These are phyloP conservation scores for Borostomias antarcticus DNA, from an alignment of 2,797 vertebrate genomes.

Conservation along the genomic window DNA sequence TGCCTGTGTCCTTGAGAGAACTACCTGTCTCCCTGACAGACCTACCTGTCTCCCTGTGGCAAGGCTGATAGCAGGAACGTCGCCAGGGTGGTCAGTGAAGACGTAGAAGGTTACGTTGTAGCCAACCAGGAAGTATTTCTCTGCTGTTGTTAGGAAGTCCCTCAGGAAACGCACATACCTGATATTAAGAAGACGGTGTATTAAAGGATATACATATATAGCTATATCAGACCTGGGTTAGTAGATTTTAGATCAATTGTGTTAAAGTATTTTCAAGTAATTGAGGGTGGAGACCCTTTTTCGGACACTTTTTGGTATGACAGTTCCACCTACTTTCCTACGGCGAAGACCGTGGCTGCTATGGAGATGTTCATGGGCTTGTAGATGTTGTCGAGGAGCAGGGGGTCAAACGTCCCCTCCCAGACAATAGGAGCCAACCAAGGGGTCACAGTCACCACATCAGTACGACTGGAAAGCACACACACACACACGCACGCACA, in stretches of 20 bases:
- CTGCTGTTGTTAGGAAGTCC: conserved; percentile 58
- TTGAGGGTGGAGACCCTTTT: too few relatives aligned
- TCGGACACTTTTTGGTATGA: background rate
- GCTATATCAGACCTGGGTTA: background rate
- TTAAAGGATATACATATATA: too few relatives aligned
- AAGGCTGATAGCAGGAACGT: conserved; percentile 33
- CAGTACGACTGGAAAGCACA: conserved; percentile 35
- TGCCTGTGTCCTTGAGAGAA: too few relatives aligned
- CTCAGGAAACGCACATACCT: conserved; percentile 64
- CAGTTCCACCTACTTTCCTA: conserved; percentile 58
- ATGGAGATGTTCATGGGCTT: conserved; percentile 47
- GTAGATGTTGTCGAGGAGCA: conserved; percentile 60
- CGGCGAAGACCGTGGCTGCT: conserved; percentile 57
- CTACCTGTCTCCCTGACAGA: too few relatives aligned
- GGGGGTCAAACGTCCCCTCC: conserved; percentile 57
- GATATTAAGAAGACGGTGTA: background rate
- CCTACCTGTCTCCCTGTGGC: conserved; percentile 32
- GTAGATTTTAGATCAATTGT: background rate
- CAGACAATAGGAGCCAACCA: conserved; percentile 64
- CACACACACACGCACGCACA: background rate
- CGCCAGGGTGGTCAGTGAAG: conserved; percentile 51
- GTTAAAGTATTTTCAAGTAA: background rate
- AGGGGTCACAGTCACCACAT: conserved; percentile 56
- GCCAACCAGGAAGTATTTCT: conserved; percentile 62
- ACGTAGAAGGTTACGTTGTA: conserved; percentile 56